Conservation (phyloP, 2,888 invertebrate species). For the Drosophila borealis region DNA sequence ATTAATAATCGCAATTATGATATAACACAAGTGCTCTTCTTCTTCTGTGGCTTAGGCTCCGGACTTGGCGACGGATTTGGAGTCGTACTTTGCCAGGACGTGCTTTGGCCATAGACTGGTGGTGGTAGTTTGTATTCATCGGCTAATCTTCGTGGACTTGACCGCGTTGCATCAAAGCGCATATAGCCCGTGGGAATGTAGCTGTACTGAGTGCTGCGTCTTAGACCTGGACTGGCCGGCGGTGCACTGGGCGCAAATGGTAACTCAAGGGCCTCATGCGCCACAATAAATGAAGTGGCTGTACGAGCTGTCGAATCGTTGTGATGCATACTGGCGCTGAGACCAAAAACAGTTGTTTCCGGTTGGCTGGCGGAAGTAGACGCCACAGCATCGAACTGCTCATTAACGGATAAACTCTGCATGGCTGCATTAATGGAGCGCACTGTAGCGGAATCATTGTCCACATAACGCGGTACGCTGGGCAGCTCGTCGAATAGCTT, state of each 20-base stretch:
- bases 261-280: not conserved
- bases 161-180: slow-evolving; percentile 3
- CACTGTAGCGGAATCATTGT: slow-evolving; percentile 19
- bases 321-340: not conserved
- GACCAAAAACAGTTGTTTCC: no score
- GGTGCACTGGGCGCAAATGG: slow-evolving; percentile 12
- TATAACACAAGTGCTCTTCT: slow-evolving; percentile 37
- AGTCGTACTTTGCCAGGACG: not conserved
- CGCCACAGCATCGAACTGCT: not conserved
- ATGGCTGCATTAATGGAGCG: slow-evolving; percentile 30
- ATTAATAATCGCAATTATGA: not conserved
- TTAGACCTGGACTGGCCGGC: not conserved
- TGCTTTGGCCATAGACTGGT: slow-evolving; percentile 12
- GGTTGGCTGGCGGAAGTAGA: not conserved
- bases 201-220: slow-evolving; percentile 7
- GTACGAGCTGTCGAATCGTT: not conserved
- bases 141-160: not conserved
- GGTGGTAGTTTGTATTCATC: slow-evolving; percentile 21
- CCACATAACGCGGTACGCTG: slow-evolving; percentile 49
- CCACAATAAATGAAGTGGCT: not conserved
- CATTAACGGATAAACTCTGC: slow-evolving; percentile 24
- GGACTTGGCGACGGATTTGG: slow-evolving; percentile 3
- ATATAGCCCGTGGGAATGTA: slow-evolving; percentile 8
- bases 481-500: slow-evolving; percentile 61
- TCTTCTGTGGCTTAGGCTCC: slow-evolving; percentile 16